phyloP scores from a whole-genome alignment of 2,888 invertebrate species.

The Agriopis marginaria region DNA sequence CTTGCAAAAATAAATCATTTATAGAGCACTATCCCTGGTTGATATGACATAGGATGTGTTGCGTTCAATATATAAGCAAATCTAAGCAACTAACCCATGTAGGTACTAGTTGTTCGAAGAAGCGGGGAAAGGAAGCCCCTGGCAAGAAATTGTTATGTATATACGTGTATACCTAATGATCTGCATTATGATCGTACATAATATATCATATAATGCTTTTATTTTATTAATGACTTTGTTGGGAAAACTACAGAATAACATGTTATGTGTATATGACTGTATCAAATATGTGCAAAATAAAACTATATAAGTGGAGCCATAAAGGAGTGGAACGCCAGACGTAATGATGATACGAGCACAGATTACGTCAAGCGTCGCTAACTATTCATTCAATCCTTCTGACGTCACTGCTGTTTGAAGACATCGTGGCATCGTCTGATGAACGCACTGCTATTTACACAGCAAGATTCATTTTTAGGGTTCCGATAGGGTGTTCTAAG shows the following conservation, averaged over 20 bases:
- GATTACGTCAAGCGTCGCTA: conserved; percentile 28
- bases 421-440: conserved; percentile 9
- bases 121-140: too few relatives aligned
- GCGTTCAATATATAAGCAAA: too few relatives aligned
- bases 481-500: too few relatives aligned
- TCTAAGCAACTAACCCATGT: too few relatives aligned
- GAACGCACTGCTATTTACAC: not conserved
- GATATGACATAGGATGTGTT: too few relatives aligned
- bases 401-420: conserved; percentile 37
- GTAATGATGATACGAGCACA: conserved; percentile 19
- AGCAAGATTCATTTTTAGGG: not conserved
- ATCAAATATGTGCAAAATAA: conserved; percentile 2
- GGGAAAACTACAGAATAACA: conserved; percentile 10
- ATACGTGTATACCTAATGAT: not conserved
- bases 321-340: not conserved
- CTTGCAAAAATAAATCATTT: too few relatives aligned
- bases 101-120: too few relatives aligned
- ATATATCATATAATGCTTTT: not conserved
- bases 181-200: not conserved
- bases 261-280: not conserved
- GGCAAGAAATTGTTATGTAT: too few relatives aligned
- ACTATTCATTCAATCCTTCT: conserved; percentile 29
- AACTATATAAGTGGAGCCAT: not conserved
- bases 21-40: too few relatives aligned
- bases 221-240: not conserved